These are phyloP conservation scores for Flabesymbios commensalis DNA, from an alignment of 2,888 invertebrate genomes.

Conservation along the genomic window DNA sequence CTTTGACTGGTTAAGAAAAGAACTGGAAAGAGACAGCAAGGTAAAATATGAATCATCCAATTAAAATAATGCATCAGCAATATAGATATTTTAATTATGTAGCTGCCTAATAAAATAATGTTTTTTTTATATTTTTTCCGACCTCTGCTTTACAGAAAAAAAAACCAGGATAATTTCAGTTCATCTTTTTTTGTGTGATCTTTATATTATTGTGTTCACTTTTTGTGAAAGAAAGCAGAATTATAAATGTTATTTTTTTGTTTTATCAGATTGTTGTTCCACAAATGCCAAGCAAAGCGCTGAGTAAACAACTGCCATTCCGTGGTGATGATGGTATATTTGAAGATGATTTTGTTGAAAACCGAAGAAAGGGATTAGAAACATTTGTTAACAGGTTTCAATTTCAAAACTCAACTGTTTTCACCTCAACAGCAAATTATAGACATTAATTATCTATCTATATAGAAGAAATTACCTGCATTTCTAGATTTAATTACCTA, in stretches of 20 bases:
- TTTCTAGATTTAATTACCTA: too few relatives aligned
- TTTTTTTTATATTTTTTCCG: too few relatives aligned
- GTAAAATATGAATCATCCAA: constrained; percentile 62
- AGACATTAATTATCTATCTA: too few relatives aligned
- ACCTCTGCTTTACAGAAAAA: too few relatives aligned
- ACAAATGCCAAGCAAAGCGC: constrained; percentile 95
- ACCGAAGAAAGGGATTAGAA: constrained; percentile 94
- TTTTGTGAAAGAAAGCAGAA: too few relatives aligned
- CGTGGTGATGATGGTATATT: constrained; percentile 98
- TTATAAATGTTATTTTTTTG: neutral
- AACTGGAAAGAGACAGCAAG: constrained; percentile 98
- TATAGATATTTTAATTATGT: neutral
- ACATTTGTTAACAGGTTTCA: constrained; percentile 95
- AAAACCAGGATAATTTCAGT: too few relatives aligned
- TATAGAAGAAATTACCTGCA: too few relatives aligned
- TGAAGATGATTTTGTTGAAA: constrained; percentile 99
- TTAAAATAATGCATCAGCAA: neutral
- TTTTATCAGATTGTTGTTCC: constrained; percentile 92
- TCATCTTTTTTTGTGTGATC: too few relatives aligned
- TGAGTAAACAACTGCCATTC: constrained; percentile 98
- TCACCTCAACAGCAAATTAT: too few relatives aligned
- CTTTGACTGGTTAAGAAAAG: constrained; percentile 99
- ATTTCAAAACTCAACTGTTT: too few relatives aligned
- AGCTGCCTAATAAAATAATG: neutral
- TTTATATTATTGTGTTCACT: too few relatives aligned